These are phyloP conservation scores for Drosophila burlai DNA, from an alignment of 1,140 invertebrate genomes.

Conservation along the genomic window DNA sequence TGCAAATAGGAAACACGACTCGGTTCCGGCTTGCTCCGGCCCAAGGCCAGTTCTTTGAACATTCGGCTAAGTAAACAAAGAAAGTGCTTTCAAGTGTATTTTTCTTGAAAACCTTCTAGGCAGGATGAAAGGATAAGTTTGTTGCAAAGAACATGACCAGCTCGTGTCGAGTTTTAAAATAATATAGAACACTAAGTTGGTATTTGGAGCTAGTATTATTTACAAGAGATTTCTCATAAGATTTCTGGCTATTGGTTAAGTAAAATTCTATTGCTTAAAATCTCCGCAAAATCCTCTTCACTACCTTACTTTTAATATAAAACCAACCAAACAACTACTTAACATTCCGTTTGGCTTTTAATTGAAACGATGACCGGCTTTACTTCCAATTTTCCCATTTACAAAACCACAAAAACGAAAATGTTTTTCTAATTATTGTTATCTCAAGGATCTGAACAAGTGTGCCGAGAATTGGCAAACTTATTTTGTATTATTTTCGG, in stretches of 20 bases:
- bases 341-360: background rate
- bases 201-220: background rate
- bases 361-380: background rate
- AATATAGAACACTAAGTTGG: no score
- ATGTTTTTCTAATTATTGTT: background rate
- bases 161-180: no score
- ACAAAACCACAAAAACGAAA: background rate
- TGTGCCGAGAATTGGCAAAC: background rate
- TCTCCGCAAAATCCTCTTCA: background rate
- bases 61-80: slow-evolving; percentile 6
- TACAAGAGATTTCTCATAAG: background rate
- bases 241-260: background rate
- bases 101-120: background rate
- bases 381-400: background rate
- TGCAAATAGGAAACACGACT: slow-evolving; percentile 25
- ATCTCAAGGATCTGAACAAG: background rate
- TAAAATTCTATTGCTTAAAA: background rate
- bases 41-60: background rate
- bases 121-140: background rate
- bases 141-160: no score
- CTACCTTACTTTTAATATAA: background rate
- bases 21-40: background rate
- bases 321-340: background rate
- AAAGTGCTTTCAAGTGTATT: slow-evolving; percentile 1
- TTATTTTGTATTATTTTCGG: background rate